Evolutionary conservation across 2,888 invertebrate genomes (phyloP).

Genomic region (Deilephila elpenor): DNA sequence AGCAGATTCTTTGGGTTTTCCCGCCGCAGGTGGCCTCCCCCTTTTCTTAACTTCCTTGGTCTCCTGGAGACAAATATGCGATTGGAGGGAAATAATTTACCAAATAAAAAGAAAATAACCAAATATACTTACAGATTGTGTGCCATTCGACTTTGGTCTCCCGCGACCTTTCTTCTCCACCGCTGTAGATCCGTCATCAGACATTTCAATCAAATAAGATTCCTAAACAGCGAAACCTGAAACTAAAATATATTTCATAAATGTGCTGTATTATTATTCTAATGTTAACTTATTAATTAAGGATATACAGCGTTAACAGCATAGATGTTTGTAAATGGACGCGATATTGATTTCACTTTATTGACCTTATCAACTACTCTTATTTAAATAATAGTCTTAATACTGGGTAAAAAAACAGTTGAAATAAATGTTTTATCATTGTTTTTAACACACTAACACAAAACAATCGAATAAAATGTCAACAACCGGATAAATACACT

Average conservation of each 20-base stretch:
- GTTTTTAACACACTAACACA: slow-evolving; percentile 35
- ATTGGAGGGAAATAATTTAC: neutral
- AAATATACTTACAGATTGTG: slow-evolving; percentile 65
- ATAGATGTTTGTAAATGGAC: slow-evolving; percentile 5
- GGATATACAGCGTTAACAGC: neutral
- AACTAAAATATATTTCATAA: neutral
- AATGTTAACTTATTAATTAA: neutral
- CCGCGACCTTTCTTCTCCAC: slow-evolving; percentile 84
- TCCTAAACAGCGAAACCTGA: slow-evolving; percentile 34
- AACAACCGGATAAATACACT: slow-evolving; percentile 54
- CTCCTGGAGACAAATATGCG: slow-evolving; percentile 59
- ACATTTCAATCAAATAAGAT: slow-evolving; percentile 64
- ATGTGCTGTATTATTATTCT: neutral
- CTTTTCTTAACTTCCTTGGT: slow-evolving; percentile 80
- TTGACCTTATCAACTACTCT: neutral
- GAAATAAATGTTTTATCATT: neutral
- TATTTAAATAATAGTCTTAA: neutral
- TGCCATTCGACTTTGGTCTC: slow-evolving; percentile 81
- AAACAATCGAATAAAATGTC: slow-evolving; percentile 55
- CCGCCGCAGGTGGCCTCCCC: slow-evolving; percentile 74
- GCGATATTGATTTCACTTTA: slow-evolving; percentile 30
- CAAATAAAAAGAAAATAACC: slow-evolving; percentile 3
- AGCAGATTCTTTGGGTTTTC: slow-evolving; percentile 81
- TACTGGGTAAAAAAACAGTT: neutral
- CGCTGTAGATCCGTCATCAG: slow-evolving; percentile 81